Conservation (phyloP, 2,113 vertebrate species). For the Pseudolaguvia tuberculata region DNA sequence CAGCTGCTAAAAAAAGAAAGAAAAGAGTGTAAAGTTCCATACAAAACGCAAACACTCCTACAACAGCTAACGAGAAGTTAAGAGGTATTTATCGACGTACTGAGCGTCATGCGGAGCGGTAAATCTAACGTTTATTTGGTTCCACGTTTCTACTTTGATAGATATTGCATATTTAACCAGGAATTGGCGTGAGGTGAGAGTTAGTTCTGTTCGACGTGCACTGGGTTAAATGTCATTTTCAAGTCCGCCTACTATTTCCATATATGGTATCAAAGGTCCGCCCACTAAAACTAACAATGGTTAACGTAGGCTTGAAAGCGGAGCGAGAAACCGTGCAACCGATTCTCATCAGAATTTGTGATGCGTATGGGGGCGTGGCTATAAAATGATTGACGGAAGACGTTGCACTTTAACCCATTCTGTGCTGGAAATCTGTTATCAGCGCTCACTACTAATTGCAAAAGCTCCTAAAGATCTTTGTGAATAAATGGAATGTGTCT, state of each 20-base stretch:
- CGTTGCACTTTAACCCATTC: background rate
- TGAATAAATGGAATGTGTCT: constrained; percentile 23
- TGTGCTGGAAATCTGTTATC: background rate
- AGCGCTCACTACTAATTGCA: constrained; percentile 12
- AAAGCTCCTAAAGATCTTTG: background rate
- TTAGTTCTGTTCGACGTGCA: background rate
- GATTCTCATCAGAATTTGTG: background rate
- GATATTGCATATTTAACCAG: background rate
- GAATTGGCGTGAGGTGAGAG: background rate
- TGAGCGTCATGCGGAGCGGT: background rate
- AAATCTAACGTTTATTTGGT: background rate
- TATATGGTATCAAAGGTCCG: too few relatives aligned
- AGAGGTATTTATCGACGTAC: background rate
- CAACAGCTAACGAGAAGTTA: background rate
- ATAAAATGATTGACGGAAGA: background rate
- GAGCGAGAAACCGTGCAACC: background rate
- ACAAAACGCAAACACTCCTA: background rate
- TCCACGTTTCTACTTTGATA: background rate
- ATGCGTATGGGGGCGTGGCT: background rate
- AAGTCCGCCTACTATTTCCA: background rate
- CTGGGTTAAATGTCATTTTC: too few relatives aligned
- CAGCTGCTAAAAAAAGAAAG: too few relatives aligned
- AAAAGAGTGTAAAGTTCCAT: background rate
- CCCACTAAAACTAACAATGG: background rate
- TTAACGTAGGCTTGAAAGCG: background rate